Evolutionary conservation across 2,888 invertebrate genomes (phyloP).

Genomic region (Rhodophaea formosa): DNA sequence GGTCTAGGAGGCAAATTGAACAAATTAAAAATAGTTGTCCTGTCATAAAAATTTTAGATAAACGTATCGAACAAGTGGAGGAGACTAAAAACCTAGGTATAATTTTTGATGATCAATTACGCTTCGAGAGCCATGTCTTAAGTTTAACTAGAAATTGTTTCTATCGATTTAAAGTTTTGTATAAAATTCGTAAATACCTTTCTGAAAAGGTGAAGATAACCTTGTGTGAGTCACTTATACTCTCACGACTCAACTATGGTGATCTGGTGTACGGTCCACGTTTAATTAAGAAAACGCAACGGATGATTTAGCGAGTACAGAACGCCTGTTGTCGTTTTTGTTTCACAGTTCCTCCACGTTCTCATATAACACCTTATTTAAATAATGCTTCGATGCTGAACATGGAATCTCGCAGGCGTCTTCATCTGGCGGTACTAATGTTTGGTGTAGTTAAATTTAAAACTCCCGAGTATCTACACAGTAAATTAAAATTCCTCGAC

Average conservation of each 20-base stretch:
- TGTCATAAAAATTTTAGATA: no score
- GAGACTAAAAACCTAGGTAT: background rate
- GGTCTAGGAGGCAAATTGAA: no score
- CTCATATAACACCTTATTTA: background rate
- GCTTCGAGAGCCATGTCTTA: background rate
- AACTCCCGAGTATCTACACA: background rate
- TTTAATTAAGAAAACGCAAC: background rate
- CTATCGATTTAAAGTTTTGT: background rate
- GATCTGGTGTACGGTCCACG: background rate
- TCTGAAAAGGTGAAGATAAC: background rate
- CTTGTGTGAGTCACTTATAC: background rate
- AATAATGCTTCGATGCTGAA: background rate
- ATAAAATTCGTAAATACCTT: background rate
- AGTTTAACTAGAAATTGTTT: background rate
- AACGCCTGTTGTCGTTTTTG: no score
- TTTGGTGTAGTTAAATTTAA: background rate
- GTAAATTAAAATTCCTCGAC: background rate
- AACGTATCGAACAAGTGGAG: background rate
- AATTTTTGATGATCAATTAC: background rate
- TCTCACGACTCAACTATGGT: background rate
- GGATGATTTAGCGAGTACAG: no score
- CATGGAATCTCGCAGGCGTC: background rate
- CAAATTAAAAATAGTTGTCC: no score
- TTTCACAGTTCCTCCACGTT: no score
- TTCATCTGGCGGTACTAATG: background rate